Percentiles rank a stretch among this genome's conserved stretches.
These are phyloP conservation scores for Sylvicapra grimmia DNA, from an alignment of 2,113 vertebrate species.

Conservation along the genomic window DNA sequence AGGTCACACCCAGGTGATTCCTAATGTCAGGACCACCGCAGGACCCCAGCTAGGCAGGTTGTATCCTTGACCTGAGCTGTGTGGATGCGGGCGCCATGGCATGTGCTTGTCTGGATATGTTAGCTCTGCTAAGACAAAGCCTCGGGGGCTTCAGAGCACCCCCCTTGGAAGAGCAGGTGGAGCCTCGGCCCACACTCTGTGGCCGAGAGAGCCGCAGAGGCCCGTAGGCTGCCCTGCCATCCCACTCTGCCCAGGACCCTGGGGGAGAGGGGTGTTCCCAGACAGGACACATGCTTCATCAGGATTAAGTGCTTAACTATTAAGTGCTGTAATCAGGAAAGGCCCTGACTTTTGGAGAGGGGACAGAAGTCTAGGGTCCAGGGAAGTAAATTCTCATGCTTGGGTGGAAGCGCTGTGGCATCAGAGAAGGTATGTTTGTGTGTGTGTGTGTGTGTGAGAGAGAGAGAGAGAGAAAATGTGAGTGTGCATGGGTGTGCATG, in stretches of 20 bases:
- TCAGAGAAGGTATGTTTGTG: background rate
- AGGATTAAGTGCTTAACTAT: background rate
- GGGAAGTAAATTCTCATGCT: background rate
- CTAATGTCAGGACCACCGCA: background rate
- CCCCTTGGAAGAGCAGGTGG: background rate
- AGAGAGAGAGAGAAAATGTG: background rate
- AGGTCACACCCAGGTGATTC: background rate
- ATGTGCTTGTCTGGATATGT: no score
- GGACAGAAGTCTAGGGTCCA: background rate
- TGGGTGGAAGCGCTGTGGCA: no score
- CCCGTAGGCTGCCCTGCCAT: background rate
- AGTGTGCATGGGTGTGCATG: background rate
- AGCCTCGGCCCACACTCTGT: background rate
- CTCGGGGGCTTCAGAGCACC: fast-evolving
- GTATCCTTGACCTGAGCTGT: background rate
- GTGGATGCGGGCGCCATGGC: background rate
- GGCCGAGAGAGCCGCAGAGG: background rate
- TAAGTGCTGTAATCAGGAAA: background rate
- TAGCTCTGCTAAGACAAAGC: no score
- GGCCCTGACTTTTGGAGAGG: background rate
- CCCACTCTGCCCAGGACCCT: background rate
- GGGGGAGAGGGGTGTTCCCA: background rate
- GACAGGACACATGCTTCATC: background rate
- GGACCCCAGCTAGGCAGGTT: background rate
- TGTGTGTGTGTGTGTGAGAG: background rate